Percentiles rank a stretch among this genome's conserved stretches.
phyloP scores from a whole-genome alignment of 92 coral and sea anemone genomes.

The Nematostella vectensis region DNA sequence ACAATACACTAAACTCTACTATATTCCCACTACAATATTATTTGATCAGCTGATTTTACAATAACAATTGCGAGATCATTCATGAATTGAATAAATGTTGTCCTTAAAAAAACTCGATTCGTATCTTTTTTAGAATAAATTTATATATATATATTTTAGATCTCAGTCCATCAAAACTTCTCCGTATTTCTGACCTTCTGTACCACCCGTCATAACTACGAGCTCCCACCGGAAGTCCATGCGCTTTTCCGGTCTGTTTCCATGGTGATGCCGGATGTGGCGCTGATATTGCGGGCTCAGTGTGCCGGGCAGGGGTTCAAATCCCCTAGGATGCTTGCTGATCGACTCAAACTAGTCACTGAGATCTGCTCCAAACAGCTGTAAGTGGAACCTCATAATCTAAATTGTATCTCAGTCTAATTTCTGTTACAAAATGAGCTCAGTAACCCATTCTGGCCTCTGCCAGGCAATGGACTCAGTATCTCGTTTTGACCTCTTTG shows the following conservation, averaged over 20 bases:
- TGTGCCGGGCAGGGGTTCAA: slow-evolving; percentile 98
- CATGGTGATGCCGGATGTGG: slow-evolving; percentile 88
- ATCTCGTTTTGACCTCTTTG: too few relatives aligned
- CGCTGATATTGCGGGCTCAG: slow-evolving; percentile 82
- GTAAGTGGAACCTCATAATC: slow-evolving; percentile 49
- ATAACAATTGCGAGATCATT: too few relatives aligned
- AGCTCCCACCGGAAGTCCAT: slow-evolving; percentile 66
- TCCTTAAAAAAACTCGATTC: too few relatives aligned
- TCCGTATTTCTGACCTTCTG: slow-evolving; percentile 67
- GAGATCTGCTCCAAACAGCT: slow-evolving; percentile 75
- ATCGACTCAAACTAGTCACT: slow-evolving; percentile 74
- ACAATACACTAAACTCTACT: neutral
- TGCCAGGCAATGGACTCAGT: too few relatives aligned
- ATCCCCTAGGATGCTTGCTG: slow-evolving; percentile 88
- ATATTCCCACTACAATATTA: neutral
- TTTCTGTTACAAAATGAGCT: too few relatives aligned
- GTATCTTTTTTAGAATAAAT: too few relatives aligned
- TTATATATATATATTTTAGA: slow-evolving; percentile 41
- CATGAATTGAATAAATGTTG: too few relatives aligned
- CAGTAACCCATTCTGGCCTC: too few relatives aligned
- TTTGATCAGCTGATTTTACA: neutral
- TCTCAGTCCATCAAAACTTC: slow-evolving; percentile 71
- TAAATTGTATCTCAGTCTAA: neutral
- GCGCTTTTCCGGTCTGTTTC: slow-evolving; percentile 87
- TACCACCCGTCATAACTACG: slow-evolving; percentile 31